Conservation (phyloP, 2,888 invertebrate species). For the Magallana nippona region DNA sequence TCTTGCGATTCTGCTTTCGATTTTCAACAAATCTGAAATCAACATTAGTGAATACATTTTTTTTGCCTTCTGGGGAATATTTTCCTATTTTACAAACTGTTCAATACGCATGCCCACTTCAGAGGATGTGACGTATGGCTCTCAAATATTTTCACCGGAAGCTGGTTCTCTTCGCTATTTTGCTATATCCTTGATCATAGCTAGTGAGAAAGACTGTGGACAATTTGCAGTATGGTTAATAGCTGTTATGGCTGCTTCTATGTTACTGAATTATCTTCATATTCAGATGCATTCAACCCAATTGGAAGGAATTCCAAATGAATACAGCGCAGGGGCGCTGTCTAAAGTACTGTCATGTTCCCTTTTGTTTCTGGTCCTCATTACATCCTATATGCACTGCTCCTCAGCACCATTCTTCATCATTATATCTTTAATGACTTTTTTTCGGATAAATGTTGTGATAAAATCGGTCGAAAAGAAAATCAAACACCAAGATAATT, state of each 20-base stretch:
- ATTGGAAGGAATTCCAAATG: neutral
- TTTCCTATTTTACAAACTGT: constrained; percentile 27
- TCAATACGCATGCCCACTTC: constrained; percentile 16
- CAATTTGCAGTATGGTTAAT: neutral
- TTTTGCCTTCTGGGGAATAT: constrained; percentile 11
- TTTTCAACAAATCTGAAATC: neutral
- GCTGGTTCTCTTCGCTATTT: constrained; percentile 11
- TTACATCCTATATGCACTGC: neutral
- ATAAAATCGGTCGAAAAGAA: neutral
- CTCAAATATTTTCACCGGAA: constrained; percentile 24
- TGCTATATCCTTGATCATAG: neutral
- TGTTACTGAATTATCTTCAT: neutral
- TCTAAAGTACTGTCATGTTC: neutral
- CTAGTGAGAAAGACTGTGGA: neutral
- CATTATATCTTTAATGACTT: neutral
- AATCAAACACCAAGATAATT: neutral
- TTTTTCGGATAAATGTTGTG: constrained; percentile 1
- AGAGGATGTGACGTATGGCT: constrained; percentile 17
- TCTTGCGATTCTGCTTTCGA: neutral
- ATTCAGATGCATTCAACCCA: neutral
- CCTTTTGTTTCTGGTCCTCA: neutral
- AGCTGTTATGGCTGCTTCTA: constrained; percentile 2
- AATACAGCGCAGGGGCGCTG: neutral
- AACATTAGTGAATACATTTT: constrained; percentile 30
- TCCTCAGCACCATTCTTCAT: neutral